phyloP scores from a whole-genome alignment of 2,888 invertebrate genomes.

The Tetramorium bicarinatum region DNA sequence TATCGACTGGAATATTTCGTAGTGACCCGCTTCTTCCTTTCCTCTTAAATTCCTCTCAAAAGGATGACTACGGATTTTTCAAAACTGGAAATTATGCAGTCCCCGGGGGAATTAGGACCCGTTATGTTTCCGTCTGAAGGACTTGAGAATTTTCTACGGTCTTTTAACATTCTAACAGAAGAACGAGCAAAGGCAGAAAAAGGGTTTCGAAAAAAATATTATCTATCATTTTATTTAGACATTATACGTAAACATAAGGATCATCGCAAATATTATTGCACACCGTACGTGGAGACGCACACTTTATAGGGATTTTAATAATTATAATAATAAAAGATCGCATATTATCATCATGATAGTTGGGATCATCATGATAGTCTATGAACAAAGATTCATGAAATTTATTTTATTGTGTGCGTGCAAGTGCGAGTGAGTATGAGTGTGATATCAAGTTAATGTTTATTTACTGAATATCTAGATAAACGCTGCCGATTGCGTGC shows the following conservation, averaged over 20 bases:
- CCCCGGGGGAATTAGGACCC: background rate
- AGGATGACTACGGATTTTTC: background rate
- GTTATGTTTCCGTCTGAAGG: background rate
- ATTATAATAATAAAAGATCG: background rate
- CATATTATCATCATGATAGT: too few relatives aligned
- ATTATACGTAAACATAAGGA: background rate
- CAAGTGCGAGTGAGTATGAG: too few relatives aligned
- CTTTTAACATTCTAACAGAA: slow-evolving; percentile 2
- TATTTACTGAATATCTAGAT: background rate
- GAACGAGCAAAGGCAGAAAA: background rate
- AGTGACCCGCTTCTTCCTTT: background rate
- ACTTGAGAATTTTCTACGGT: background rate
- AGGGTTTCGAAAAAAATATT: background rate
- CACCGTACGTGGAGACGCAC: background rate
- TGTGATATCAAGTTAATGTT: background rate
- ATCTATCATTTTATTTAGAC: background rate
- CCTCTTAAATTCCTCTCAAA: background rate
- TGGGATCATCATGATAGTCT: background rate
- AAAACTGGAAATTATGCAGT: background rate
- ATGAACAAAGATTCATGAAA: background rate
- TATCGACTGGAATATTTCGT: background rate
- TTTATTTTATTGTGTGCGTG: background rate
- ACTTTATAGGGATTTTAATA: background rate
- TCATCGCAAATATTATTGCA: background rate
- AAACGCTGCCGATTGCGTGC: background rate